Conservation (phyloP, 92 coral and sea anemone genomes). For the Hydrozoanthus gracilis region DNA sequence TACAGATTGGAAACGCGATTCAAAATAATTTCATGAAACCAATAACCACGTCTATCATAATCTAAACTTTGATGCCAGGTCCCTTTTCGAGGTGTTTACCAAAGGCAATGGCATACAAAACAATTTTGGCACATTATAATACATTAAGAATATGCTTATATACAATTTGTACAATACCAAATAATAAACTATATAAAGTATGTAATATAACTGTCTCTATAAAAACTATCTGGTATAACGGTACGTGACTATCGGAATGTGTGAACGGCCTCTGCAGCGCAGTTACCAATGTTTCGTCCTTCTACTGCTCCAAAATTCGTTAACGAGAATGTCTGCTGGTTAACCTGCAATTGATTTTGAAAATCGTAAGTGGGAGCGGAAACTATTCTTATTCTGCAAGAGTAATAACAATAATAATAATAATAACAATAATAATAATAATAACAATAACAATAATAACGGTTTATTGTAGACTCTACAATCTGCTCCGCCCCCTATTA, state of each 20-base stretch:
- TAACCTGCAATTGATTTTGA: conserved; percentile 57
- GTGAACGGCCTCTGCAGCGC: conserved; percentile 42
- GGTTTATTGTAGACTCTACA: too few relatives aligned
- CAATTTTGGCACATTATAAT: too few relatives aligned
- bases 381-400: background rate
- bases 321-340: conserved; percentile 52
- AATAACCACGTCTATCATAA: too few relatives aligned
- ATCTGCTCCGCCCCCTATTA: too few relatives aligned
- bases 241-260: background rate
- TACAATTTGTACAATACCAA: background rate
- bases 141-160: too few relatives aligned
- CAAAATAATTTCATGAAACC: too few relatives aligned
- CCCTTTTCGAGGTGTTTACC: too few relatives aligned
- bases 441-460: too few relatives aligned
- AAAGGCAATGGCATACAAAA: too few relatives aligned
- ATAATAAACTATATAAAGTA: background rate
- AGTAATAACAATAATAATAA: background rate
- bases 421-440: too few relatives aligned
- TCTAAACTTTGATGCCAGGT: too few relatives aligned
- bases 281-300: conserved; percentile 88
- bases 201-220: background rate
- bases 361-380: background rate
- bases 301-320: conserved; percentile 64
- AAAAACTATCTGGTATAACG: background rate
- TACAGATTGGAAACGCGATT: too few relatives aligned